Evolutionary conservation across 2,797 vertebrate genomes (phyloP), one percentile per base, ranked within the genome.

Genomic region (Anabas testudineus): DNA sequence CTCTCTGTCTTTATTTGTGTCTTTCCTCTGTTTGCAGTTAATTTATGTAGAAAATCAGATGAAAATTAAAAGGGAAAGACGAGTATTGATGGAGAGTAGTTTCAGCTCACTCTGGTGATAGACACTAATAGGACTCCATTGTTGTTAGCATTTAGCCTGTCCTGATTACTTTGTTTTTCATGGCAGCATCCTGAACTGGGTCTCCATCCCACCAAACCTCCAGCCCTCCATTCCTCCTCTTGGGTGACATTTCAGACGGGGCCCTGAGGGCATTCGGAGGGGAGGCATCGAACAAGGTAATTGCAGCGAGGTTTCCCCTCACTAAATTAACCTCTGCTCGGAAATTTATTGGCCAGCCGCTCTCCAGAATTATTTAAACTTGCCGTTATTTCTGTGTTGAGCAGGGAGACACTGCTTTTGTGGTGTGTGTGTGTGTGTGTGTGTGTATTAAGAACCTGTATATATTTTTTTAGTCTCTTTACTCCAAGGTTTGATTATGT

Each of bases 261-360:
- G 87, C 92, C 94, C 93, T 81, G 86, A 74, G 92, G 94, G 92
- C 91, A 88, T 85, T 82, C 62, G 70, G 85, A 89, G 86, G 90
- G 88, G 83, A 87, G 87, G 86, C 87, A 88, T 90, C 80, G 84
- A 91, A 93, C 88, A 89, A 93, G 90, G 91, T 94, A 94, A 94
- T 94, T 94, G 93, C 81, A 5, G 69, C 56, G 77, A 89, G 91
- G 90, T 90, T 92, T 84, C 86, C 89, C 87, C 90, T 90, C 91
- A 74, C 90, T 90, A 94, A 94, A 94, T 94, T 93, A 94, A 93
- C 92, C 93, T 90, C 93, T 90, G 88, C 87, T 87, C 82, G 80
- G 85, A 90, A 93, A 94, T 93, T 87, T 92, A 93, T 93, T 91
- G 91, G 89, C 87, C 85, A 87, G 87, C 81, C 91, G 79, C 90